Evolutionary conservation across 2,888 invertebrate species (phyloP).

Genomic region (Andrena praecox): DNA sequence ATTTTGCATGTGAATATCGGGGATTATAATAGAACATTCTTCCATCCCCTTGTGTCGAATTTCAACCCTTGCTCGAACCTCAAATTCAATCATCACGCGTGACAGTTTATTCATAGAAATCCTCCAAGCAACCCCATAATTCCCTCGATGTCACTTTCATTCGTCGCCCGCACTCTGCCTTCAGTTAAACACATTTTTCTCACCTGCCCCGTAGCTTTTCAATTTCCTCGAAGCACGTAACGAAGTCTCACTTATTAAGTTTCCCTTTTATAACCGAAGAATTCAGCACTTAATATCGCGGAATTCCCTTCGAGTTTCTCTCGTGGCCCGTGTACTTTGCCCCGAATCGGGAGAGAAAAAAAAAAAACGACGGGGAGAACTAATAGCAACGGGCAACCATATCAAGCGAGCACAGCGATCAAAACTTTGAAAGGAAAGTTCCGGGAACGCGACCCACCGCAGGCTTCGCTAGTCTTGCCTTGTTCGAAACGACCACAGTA

Average conservation of each 20-base stretch:
- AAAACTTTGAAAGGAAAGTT: constrained; percentile 30
- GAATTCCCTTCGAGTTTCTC: constrained; percentile 40
- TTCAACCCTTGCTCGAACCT: too few relatives aligned
- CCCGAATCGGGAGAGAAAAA: neutral
- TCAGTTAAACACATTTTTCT: neutral
- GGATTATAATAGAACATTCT: neutral
- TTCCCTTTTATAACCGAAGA: constrained; percentile 20
- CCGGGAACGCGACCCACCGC: neutral
- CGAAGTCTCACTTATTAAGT: constrained; percentile 37
- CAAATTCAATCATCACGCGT: too few relatives aligned
- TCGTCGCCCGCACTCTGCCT: neutral
- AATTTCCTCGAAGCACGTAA: constrained; percentile 15
- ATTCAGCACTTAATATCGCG: constrained; percentile 36
- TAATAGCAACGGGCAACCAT: constrained; percentile 17
- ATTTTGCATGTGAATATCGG: too few relatives aligned
- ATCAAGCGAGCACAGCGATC: constrained; percentile 34
- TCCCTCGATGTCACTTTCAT: neutral
- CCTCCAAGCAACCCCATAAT: neutral
- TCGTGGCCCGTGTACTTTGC: neutral
- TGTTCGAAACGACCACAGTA: neutral
- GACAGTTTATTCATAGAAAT: too few relatives aligned
- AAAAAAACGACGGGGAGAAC: neutral
- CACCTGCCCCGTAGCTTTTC: neutral
- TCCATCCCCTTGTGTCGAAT: neutral
- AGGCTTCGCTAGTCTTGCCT: neutral